Evolutionary conservation across 1,140 invertebrate species (phyloP).

Genomic region (Pteromalus puparum): DNA sequence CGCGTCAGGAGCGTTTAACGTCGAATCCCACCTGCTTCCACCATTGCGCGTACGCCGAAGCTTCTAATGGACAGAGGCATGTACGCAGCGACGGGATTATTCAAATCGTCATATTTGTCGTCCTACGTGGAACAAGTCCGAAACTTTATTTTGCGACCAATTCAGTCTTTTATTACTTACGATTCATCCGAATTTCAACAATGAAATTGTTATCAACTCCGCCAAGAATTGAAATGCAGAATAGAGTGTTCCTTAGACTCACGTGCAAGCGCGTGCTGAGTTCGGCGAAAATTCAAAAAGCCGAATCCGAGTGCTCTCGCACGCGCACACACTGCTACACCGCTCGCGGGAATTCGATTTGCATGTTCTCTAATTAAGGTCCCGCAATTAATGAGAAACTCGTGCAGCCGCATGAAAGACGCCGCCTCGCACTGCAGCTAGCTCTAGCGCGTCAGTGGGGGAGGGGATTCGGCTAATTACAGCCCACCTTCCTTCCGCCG

Average conservation of each 20-base stretch:
- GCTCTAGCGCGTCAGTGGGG: neutral
- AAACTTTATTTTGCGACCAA: neutral
- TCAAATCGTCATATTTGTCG: constrained; percentile 57
- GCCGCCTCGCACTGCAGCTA: neutral
- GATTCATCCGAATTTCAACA: too few relatives aligned
- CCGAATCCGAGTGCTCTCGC: neutral
- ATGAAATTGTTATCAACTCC: neutral
- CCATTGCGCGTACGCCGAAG: neutral
- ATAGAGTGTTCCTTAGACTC: constrained; percentile 22
- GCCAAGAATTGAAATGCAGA: constrained; percentile 22
- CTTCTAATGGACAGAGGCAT: constrained; percentile 32
- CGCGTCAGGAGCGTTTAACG: constrained; percentile 22
- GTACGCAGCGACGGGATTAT: constrained; percentile 46
- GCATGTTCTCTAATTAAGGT: constrained; percentile 43
- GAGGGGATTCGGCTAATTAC: constrained; percentile 32
- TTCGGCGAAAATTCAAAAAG: neutral
- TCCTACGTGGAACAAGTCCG: neutral
- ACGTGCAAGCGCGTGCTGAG: neutral
- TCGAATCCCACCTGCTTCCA: constrained; percentile 33
- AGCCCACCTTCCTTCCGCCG: neutral
- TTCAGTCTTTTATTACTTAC: too few relatives aligned
- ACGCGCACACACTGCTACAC: neutral
- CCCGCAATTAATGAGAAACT: constrained; percentile 40
- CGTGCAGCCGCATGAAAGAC: constrained; percentile 16
- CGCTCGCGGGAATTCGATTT: constrained; percentile 27